These are phyloP conservation scores for Odontamblyopus lacepedii DNA, from an alignment of 2,797 vertebrate genomes.

Conservation along the genomic window DNA sequence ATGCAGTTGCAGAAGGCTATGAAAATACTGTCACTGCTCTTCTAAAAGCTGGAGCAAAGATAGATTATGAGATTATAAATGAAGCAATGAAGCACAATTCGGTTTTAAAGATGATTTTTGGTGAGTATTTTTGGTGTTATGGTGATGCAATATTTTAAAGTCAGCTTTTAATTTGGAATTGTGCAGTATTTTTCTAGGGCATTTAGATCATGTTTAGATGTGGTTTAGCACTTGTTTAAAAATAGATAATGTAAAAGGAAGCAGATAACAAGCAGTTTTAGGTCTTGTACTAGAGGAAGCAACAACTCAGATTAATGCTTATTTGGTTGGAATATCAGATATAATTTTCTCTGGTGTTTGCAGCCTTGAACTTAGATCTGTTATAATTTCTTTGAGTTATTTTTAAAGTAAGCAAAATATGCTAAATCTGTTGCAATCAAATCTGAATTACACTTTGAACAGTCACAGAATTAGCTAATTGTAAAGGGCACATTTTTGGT, in stretches of 20 bases:
- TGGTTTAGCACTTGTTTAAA: not conserved
- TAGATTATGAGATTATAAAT: constrained; percentile 57
- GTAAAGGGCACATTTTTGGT: not conserved
- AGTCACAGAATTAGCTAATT: not conserved
- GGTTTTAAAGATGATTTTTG: constrained; percentile 68
- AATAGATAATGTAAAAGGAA: not conserved
- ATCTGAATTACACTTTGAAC: not conserved
- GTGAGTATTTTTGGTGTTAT: constrained; percentile 29
- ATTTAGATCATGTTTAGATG: not conserved
- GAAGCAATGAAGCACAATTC: constrained; percentile 69
- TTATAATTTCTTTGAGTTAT: not conserved
- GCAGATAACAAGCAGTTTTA: not conserved
- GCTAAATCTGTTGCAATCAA: not conserved
- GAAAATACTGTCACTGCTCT: constrained; percentile 65
- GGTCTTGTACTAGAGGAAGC: not conserved
- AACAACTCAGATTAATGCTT: not conserved
- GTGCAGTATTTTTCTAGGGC: too few relatives aligned
- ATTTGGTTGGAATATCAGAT: not conserved
- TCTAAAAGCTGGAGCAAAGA: constrained; percentile 66
- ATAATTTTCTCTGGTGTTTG: not conserved
- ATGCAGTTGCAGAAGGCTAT: constrained; percentile 58
- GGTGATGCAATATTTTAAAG: not conserved
- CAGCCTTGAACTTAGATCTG: not conserved
- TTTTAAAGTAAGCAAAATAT: too few relatives aligned
- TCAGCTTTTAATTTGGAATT: too few relatives aligned